These are phyloP conservation scores for Holacanthus passer DNA, from an alignment of 2,113 vertebrate genomes.

Conservation along the genomic window DNA sequence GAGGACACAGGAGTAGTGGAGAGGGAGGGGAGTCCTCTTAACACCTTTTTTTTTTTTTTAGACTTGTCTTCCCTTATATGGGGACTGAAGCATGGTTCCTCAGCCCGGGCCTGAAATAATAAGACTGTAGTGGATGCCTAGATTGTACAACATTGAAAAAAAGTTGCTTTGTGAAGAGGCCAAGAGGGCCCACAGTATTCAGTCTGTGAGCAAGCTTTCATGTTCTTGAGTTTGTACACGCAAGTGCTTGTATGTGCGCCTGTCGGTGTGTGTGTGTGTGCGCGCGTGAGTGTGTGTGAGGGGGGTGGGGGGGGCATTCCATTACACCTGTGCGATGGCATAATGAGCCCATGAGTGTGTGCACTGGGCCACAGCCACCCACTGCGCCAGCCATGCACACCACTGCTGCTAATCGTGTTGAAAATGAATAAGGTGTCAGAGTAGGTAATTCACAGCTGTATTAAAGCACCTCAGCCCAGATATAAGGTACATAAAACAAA, in stretches of 20 bases:
- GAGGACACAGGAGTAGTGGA: conserved; percentile 47
- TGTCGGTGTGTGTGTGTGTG: conserved; percentile 18
- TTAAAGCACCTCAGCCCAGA: conserved; percentile 79
- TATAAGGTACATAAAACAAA: conserved; percentile 78
- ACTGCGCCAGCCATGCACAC: conserved; percentile 66
- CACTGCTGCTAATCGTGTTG: conserved; percentile 78
- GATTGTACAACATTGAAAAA: conserved; percentile 58
- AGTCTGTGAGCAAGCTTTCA: conserved; percentile 54
- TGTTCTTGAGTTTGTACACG: conserved; percentile 42
- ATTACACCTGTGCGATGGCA: conserved; percentile 56
- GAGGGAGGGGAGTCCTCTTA: conserved; percentile 65
- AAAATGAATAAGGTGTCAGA: conserved; percentile 81
- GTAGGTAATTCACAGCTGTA: conserved; percentile 80
- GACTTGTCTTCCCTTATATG: conserved; percentile 35
- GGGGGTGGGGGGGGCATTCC: conserved; percentile 46
- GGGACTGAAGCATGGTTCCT: conserved; percentile 32
- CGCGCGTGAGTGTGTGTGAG: conserved; percentile 25
- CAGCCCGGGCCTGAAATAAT: conserved; percentile 50
- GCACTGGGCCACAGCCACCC: conserved; percentile 70
- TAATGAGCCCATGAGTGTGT: conserved; percentile 65
- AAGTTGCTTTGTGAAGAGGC: conserved; percentile 56
- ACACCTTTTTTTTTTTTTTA: conserved; percentile 56
- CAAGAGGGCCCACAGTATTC: conserved; percentile 35
- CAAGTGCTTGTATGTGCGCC: conserved; percentile 23
- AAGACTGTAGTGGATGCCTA: conserved; percentile 47